Evolutionary conservation across 2,888 invertebrate species (phyloP).

Genomic region (Tenthredo livida): DNA sequence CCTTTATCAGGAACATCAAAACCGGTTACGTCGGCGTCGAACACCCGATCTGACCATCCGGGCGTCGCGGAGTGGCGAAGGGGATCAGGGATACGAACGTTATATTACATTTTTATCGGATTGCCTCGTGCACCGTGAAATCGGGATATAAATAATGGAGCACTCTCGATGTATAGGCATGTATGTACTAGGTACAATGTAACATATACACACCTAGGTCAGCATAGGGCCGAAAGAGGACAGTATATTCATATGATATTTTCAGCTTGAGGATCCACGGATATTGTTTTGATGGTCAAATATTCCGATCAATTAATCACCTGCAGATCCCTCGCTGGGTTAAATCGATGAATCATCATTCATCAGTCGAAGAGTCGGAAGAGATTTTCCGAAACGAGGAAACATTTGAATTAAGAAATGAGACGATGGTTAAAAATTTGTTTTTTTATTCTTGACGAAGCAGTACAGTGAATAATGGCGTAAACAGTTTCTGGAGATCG

Average conservation of each 20-base stretch:
- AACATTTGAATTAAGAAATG: not conserved
- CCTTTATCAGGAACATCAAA: constrained; percentile 44
- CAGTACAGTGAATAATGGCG: not conserved
- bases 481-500: not conserved
- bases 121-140: constrained; percentile 50
- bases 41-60: constrained; percentile 5
- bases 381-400: not conserved
- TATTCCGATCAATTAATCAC: not conserved
- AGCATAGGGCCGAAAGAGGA: not conserved
- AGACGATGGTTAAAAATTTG: not conserved
- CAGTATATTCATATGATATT: not conserved
- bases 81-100: constrained; percentile 44
- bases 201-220: not conserved
- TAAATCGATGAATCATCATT: not conserved
- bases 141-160: constrained; percentile 50
- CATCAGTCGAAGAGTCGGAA: not conserved
- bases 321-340: not conserved
- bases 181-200: not conserved
- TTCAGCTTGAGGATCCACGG: not conserved
- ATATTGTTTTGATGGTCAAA: not conserved
- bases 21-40: constrained; percentile 38
- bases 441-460: not conserved
- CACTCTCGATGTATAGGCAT: constrained; percentile 31
- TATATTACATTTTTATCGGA: constrained; percentile 52
- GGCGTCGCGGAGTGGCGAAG: constrained; percentile 29